Base-by-base conservation (phyloP, 2,113 vertebrate species). In the Spilogale gracilis region DNA sequence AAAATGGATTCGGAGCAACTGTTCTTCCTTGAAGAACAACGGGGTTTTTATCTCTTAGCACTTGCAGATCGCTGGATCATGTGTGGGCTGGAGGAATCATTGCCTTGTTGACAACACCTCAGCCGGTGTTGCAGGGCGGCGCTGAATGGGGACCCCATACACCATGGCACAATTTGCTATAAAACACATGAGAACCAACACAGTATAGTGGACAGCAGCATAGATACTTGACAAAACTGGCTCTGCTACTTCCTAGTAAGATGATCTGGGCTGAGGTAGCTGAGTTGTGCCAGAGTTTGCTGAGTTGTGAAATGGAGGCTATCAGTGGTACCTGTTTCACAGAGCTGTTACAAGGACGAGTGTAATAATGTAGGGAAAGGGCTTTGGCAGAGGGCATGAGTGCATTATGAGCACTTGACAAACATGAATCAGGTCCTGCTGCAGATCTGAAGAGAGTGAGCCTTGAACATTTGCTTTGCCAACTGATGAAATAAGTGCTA, bases 1-100 rank as follows among this genome's bases (percentile, higher is more conserved):
- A 56, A 95, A 88, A 43, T 86, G 87, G n/a, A 32, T 30, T 65
- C 61, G 79, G 21, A 56, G 67, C 56, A 94, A 88, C 54, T 74
- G 61, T 30, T 30, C 27, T 65, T 65, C 61, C 61, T 63, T 4
- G 60, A 73, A 67, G 78, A 87, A 20, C 10, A 67, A 48, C 11
- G 5, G 30, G n/a, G 74, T 9, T 87, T 85, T 97, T 81, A 43
- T 86, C 23, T 74, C 9, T 14, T 0, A 81, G 73, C 83, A 94
- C n/a, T 89, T 79, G 63, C 32, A 89, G 83, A 20, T 61, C 65
- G 48, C 23, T 30, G 52, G 45, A 71, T 5, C 50, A 2, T 16
- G 4, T 58, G 20, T 48, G 8, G 17, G 45, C 45, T 27, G 25
- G 61, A 58, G 21, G n/a, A 74, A 14, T 52, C 80, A 52, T 32